A percentile compares a stretch with the other conserved stretches of the same genome.
phyloP scores from a whole-genome alignment of 2,113 vertebrate species.

The Phycodurus eques region DNA sequence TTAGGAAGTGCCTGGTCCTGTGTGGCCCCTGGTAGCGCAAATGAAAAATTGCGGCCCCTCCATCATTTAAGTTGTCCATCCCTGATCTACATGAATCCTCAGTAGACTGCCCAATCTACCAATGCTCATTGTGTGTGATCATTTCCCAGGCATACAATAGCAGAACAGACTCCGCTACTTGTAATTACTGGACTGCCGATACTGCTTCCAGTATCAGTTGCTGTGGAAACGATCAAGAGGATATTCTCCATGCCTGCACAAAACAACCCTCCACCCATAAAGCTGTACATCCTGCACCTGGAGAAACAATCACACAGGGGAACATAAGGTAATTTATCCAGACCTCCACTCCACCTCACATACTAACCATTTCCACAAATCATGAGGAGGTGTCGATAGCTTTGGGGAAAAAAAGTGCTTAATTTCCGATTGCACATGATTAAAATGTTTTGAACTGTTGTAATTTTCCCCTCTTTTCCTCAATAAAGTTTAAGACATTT shows the following conservation, averaged over 20 bases:
- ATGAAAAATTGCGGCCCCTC: too few species aligned
- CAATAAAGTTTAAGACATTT: too few species aligned
- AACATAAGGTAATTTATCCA: conserved; percentile 54
- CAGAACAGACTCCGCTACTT: conserved; percentile 74
- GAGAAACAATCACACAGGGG: conserved; percentile 28
- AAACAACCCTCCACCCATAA: conserved; percentile 76
- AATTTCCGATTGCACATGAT: too few species aligned
- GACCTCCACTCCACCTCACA: conserved; percentile 16
- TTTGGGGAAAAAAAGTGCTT: too few species aligned
- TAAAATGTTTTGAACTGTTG: too few species aligned
- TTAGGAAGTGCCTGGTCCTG: too few species aligned
- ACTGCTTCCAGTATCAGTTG: conserved; percentile 78
- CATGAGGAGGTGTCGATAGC: too few species aligned
- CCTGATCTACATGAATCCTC: neutral
- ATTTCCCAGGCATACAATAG: conserved; percentile 71
- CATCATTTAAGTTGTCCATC: too few species aligned
- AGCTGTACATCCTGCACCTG: conserved; percentile 76
- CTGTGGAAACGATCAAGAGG: conserved; percentile 79
- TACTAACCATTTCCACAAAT: neutral
- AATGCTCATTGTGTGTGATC: conserved; percentile 65
- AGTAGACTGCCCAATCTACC: conserved; percentile 34
- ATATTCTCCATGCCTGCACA: conserved; percentile 76
- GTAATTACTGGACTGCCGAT: conserved; percentile 70
- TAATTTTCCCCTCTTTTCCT: too few species aligned
- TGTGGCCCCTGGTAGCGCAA: too few species aligned